phyloP scores from a whole-genome alignment of 2,888 invertebrate genomes.

The Drosophila prostipennis region DNA sequence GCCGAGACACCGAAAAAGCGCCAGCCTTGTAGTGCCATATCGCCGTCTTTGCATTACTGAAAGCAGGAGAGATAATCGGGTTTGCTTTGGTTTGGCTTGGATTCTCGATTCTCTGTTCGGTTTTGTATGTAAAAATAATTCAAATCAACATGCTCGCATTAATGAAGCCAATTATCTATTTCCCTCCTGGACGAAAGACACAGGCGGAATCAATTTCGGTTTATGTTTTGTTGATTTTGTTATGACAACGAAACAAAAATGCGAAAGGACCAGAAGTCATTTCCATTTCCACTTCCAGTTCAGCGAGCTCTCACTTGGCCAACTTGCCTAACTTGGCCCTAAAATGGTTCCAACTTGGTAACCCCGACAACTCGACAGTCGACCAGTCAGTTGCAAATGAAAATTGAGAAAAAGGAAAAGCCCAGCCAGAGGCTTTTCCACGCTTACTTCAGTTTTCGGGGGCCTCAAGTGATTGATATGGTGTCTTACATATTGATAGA shows the following conservation, averaged over 20 bases:
- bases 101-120: not conserved
- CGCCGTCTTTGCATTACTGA: slow-evolving; percentile 81
- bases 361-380: slow-evolving; percentile 29
- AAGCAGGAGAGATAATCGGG: slow-evolving; percentile 27
- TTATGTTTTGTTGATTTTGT: slow-evolving; percentile 68
- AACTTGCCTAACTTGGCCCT: slow-evolving; percentile 14
- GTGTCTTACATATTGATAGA: not conserved
- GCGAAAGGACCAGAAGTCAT: not conserved
- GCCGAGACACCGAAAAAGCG: slow-evolving; percentile 84
- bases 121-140: slow-evolving; percentile 40
- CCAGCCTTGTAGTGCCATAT: slow-evolving; percentile 84
- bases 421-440: no score
- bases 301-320: not conserved
- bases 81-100: not conserved
- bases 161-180: slow-evolving; percentile 60
- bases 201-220: slow-evolving; percentile 32
- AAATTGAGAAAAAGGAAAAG: not conserved
- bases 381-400: slow-evolving; percentile 9
- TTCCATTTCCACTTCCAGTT: not conserved
- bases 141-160: slow-evolving; percentile 40
- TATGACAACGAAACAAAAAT: slow-evolving; percentile 66
- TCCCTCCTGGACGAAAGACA: not conserved
- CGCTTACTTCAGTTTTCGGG: not conserved
- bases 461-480: not conserved
- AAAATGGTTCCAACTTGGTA: slow-evolving; percentile 5